Base-by-base conservation (phyloP, 2,113 vertebrate species). In the Ictalurus punctatus region DNA sequence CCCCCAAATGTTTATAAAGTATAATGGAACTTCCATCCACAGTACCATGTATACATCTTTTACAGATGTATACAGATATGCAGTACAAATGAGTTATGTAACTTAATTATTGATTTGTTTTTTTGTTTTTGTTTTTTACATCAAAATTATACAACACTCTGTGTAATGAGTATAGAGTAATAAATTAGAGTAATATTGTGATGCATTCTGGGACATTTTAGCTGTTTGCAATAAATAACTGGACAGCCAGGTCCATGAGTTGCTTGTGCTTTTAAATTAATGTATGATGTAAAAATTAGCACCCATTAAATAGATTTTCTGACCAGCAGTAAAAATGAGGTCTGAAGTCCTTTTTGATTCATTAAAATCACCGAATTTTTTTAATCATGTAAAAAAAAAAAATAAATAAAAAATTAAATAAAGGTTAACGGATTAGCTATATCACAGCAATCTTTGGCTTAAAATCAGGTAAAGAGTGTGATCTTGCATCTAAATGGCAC, bases 401-500 rank as follows among this genome's bases (percentile, higher is more conserved):
- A 34, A 34, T 34, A 34, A 34, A 34, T 34, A 34, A 34, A 34
- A 34, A 34, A 34, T 34, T 0, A 34, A 34, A 30, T 4, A 30
- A 30, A 25, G 23, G 73, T 76, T 23, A 44, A 76, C 44, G 13
- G n/a, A 71, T 78, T 6, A 76, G 37, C 0, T 2, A 56, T 17
- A 56, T 30, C 4, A 84, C 30, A 85, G 74, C 44, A 74, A 56
- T 79, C 17, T 19, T 52, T n/a, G 8, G 8, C 59, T 63, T 86
- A 65, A 63, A 34, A n/a, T 74, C 17, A n/a, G 83, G 59, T 86
- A 37, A 61, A 9, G 56, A 61, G 54, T 59, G 14, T 58, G 59
- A 59, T 40, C 85, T 25, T 86, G 40, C 69, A 58, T 37, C 30
- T 58, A 65, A 86, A 86, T 61, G 54, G 27, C 13, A 84, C 40